These are phyloP conservation scores for Eumaeus atala DNA, from an alignment of 1,140 invertebrate species.

Conservation along the genomic window DNA sequence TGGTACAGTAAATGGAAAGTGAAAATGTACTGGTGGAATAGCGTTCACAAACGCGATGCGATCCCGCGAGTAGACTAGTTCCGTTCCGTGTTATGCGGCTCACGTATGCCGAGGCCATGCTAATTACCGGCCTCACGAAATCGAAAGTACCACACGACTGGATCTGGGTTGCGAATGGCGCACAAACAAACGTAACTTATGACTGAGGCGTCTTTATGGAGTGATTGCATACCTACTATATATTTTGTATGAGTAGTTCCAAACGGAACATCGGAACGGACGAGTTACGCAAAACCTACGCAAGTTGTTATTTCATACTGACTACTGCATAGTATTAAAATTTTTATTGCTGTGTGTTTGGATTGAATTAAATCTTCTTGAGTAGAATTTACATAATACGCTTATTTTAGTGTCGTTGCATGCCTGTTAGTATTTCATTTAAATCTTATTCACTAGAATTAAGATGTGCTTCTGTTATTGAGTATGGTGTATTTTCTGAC, in stretches of 20 bases:
- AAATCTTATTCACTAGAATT: too few relatives aligned
- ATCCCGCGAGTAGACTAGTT: conserved; percentile 39
- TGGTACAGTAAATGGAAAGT: conserved; percentile 63
- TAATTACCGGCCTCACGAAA: conserved; percentile 67
- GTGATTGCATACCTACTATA: background rate
- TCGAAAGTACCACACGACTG: conserved; percentile 58
- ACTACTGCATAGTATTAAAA: too few relatives aligned
- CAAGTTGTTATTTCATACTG: too few relatives aligned
- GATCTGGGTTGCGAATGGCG: conserved; percentile 46
- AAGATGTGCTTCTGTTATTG: too few relatives aligned
- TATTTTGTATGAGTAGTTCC: background rate
- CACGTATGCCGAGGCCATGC: conserved; percentile 61
- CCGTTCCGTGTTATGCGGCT: conserved; percentile 57
- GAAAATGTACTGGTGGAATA: conserved; percentile 51
- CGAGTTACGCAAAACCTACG: background rate
- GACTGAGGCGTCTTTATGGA: conserved; percentile 18
- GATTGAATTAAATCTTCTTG: too few relatives aligned
- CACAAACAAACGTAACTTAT: conserved; percentile 43
- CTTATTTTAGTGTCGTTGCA: too few relatives aligned
- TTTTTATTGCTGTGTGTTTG: too few relatives aligned
- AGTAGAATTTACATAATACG: too few relatives aligned
- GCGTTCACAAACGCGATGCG: conserved; percentile 26
- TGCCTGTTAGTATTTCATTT: too few relatives aligned
- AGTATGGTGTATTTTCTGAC: background rate
- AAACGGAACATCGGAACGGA: background rate